These are phyloP conservation scores for Sturnus vulgaris DNA, from an alignment of 2,113 vertebrate genomes.

Conservation along the genomic window DNA sequence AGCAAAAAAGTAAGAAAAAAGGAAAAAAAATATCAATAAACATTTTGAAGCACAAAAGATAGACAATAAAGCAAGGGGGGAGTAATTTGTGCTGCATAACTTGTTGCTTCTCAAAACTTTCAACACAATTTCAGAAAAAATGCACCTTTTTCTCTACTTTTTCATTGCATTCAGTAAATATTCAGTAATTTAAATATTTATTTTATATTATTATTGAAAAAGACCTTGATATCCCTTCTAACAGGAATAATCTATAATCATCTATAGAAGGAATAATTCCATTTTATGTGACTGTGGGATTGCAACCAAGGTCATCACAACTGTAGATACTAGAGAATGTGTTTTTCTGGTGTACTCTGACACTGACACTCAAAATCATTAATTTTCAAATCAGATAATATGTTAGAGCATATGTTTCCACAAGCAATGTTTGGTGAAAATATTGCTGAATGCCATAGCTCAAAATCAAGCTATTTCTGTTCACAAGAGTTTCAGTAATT, in stretches of 20 bases:
- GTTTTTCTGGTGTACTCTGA: neutral
- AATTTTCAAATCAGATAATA: neutral
- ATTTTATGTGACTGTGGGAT: neutral
- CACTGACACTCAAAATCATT: neutral
- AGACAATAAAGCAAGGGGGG: neutral
- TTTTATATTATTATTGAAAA: neutral
- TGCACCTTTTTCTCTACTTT: neutral
- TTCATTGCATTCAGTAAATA: neutral
- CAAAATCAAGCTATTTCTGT: neutral
- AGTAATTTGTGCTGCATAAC: neutral
- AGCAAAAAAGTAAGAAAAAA: neutral
- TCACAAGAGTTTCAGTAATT: neutral
- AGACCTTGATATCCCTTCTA: neutral
- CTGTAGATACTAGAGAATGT: neutral
- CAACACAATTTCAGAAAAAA: neutral
- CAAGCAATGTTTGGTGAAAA: neutral
- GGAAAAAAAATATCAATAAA: neutral
- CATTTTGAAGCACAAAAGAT: neutral
- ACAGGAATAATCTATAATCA: neutral
- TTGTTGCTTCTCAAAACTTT: neutral
- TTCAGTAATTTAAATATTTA: neutral
- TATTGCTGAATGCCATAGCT: neutral
- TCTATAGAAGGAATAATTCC: neutral
- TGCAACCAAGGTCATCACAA: neutral
- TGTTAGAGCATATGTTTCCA: neutral